Percentiles rank a stretch among this genome's conserved stretches.
phyloP scores from a whole-genome alignment of 2,888 invertebrate species.

The Drosophila trichaetosa region DNA sequence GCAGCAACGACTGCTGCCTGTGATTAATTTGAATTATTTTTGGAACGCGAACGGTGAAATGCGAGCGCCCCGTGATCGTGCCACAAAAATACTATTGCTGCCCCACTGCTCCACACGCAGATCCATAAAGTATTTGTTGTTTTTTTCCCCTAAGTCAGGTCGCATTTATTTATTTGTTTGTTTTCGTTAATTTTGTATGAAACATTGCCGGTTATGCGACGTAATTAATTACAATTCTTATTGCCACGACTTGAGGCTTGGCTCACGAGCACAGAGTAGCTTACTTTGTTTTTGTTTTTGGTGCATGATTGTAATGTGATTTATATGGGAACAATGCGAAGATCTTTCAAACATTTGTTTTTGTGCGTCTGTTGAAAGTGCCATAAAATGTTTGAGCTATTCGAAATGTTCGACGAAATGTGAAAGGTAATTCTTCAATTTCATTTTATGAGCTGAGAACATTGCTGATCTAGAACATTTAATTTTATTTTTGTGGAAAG shows the following conservation, averaged over 20 bases:
- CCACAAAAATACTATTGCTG: conserved; percentile 15
- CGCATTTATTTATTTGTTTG: conserved; percentile 71
- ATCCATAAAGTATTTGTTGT: conserved; percentile 25
- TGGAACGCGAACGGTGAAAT: conserved; percentile 64
- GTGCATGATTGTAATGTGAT: conserved; percentile 51
- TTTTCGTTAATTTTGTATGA: conserved; percentile 59
- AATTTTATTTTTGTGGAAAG: background rate
- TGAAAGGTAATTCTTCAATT: conserved; percentile 73
- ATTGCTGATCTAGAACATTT: conserved; percentile 24
- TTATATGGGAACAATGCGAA: conserved; percentile 69
- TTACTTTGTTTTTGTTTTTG: conserved; percentile 15
- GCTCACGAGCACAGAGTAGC: conserved; percentile 28
- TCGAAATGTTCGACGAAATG: conserved; percentile 61
- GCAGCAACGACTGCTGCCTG: conserved; percentile 34
- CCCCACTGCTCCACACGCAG: conserved; percentile 22
- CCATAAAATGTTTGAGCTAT: conserved; percentile 73
- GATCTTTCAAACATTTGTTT: conserved; percentile 27
- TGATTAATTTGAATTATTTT: conserved; percentile 78
- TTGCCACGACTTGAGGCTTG: conserved; percentile 67
- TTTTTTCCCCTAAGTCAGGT: conserved; percentile 27
- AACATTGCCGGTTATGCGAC: conserved; percentile 35
- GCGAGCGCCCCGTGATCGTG: conserved; percentile 53
- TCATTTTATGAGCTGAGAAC: conserved; percentile 69
- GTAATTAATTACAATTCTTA: conserved; percentile 79
- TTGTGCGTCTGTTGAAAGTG: conserved; percentile 48